phyloP scores from a whole-genome alignment of 2,113 vertebrate species.

The Meleagris gallopavo region DNA sequence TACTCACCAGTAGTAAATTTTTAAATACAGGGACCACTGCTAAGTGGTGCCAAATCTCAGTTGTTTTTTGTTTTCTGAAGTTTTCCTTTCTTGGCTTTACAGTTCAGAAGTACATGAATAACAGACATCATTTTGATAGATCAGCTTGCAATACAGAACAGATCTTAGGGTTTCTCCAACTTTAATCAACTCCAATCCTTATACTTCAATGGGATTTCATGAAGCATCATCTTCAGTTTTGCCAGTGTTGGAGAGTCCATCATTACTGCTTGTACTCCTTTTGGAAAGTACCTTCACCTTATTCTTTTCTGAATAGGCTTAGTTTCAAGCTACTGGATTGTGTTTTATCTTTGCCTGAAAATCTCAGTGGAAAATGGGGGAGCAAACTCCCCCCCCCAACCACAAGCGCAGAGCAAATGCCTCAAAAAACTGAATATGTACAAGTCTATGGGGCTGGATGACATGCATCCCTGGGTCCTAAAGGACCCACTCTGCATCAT shows the following conservation, averaged over 20 bases:
- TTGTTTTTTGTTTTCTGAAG: not conserved
- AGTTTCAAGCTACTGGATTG: not conserved
- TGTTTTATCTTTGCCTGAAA: not conserved
- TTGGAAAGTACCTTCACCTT: not conserved
- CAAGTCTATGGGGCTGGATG: too few relatives aligned
- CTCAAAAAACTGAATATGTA: too few relatives aligned
- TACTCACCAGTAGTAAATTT: not conserved
- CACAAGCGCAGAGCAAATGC: too few relatives aligned
- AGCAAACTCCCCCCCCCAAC: too few relatives aligned
- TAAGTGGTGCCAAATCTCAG: not conserved
- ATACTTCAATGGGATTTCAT: not conserved
- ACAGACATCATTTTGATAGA: not conserved
- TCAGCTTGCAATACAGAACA: not conserved
- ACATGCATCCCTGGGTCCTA: too few relatives aligned
- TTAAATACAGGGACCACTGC: not conserved
- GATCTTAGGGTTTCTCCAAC: not conserved
- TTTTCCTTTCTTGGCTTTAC: not conserved
- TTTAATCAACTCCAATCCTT: not conserved
- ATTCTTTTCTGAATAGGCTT: not conserved
- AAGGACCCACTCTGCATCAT: too few relatives aligned
- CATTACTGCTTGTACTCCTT: not conserved
- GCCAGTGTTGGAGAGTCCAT: not conserved
- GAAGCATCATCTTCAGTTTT: not conserved
- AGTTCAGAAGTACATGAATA: not conserved
- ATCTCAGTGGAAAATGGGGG: too few relatives aligned